A percentile compares a stretch with the other conserved stretches of the same genome.
These are phyloP conservation scores for Dicaeum eximium DNA, from an alignment of 2,113 vertebrate species.

Conservation along the genomic window DNA sequence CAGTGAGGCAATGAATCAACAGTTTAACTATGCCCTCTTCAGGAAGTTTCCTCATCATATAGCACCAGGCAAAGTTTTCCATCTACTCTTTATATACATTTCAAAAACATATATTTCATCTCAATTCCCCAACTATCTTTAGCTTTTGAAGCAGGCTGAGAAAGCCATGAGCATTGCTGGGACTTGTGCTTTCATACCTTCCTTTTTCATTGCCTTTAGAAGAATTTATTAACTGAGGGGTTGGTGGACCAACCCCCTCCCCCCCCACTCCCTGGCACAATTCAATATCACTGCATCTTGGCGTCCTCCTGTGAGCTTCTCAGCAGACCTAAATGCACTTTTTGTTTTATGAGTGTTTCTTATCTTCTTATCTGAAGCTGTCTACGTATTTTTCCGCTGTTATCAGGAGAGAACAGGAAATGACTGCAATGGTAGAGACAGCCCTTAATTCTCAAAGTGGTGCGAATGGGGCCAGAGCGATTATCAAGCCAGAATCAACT, in stretches of 20 bases:
- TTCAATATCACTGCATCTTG: not conserved
- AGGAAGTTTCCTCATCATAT: slow-evolving; percentile 25
- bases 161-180: slow-evolving; percentile 3
- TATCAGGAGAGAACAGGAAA: slow-evolving; percentile 35
- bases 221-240: slow-evolving; percentile 22
- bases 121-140: not conserved
- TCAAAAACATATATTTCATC: not conserved
- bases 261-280: not conserved
- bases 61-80: not conserved
- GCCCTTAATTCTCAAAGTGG: not conserved
- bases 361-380: slow-evolving; percentile 33
- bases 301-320: slow-evolving; percentile 6
- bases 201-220: not conserved
- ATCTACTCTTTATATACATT: not conserved
- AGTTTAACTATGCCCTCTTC: slow-evolving; percentile 63
- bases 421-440: not conserved
- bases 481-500: not conserved
- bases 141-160: slow-evolving; percentile 11
- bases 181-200: not conserved
- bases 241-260: not conserved
- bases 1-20: slow-evolving; percentile 43
- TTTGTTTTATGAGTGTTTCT: slow-evolving; percentile 32
- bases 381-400: not conserved
- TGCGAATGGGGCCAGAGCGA: not conserved
- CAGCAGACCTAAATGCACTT: not conserved